These are phyloP conservation scores for Cheiracanthium punctorium DNA, from an alignment of 2,888 invertebrate species.

Conservation along the genomic window DNA sequence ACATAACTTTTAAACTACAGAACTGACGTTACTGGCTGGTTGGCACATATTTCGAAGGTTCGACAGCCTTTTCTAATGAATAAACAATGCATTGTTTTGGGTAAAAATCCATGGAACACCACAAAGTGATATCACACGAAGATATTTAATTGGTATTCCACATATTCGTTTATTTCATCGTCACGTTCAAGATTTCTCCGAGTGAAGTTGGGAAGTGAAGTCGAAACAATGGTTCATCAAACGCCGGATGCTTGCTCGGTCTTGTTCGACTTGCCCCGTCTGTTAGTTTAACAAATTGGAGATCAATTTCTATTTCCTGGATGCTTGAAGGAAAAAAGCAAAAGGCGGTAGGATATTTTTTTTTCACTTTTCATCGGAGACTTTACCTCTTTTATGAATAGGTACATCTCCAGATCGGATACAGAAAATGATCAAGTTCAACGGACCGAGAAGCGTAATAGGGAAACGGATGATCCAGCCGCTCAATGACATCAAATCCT, in stretches of 20 bases:
- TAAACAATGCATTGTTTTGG: conserved; percentile 13
- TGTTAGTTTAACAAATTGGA: conserved; percentile 3
- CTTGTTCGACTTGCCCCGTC: too few species aligned
- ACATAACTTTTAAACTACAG: not conserved
- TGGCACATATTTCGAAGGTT: conserved; percentile 31
- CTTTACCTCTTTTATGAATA: not conserved
- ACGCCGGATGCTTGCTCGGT: conserved; percentile 38
- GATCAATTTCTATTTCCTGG: conserved; percentile 55
- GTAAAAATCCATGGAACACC: not conserved
- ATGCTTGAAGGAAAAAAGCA: not conserved
- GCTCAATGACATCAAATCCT: not conserved
- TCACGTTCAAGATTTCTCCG: not conserved
- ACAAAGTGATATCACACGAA: not conserved
- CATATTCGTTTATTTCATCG: conserved; percentile 5
- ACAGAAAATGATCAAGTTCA: not conserved
- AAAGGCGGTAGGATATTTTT: not conserved
- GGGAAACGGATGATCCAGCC: not conserved
- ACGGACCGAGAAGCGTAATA: not conserved
- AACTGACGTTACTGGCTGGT: not conserved
- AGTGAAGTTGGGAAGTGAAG: conserved; percentile 1
- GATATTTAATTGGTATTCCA: not conserved
- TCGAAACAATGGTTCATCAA: conserved; percentile 49
- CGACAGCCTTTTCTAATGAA: conserved; percentile 16
- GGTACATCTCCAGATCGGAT: not conserved
- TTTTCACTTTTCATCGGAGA: not conserved